phyloP scores from a whole-genome alignment of 2,797 vertebrate genomes.

The Novumbra hubbsi region DNA sequence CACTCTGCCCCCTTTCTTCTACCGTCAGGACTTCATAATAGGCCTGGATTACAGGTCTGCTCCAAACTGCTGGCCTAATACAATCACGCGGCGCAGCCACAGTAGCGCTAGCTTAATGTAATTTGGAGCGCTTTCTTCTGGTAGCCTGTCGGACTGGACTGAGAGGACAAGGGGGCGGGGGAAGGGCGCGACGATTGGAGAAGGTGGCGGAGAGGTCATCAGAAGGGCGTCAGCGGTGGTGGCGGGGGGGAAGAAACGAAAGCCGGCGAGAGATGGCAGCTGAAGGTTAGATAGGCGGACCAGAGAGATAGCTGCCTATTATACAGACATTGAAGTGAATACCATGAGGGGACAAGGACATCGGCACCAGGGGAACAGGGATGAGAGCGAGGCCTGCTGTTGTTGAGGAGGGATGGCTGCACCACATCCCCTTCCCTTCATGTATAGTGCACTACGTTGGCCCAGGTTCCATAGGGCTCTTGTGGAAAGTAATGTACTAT shows the following conservation, averaged over 20 bases:
- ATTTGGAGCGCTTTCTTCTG: conserved; percentile 22
- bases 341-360: not conserved
- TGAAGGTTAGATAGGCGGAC: not conserved
- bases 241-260: not conserved
- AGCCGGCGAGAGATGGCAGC: not conserved
- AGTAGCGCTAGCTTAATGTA: conserved; percentile 10
- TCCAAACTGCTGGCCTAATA: conserved; percentile 13
- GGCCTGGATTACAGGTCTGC: conserved; percentile 20
- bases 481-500: too few species aligned
- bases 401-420: conserved; percentile 21
- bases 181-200: not conserved
- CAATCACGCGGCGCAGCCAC: conserved; percentile 25
- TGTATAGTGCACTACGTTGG: not conserved
- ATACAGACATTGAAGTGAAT: conserved; percentile 28
- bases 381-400: conserved; percentile 13
- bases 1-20: not conserved
- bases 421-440: not conserved
- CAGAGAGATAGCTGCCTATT: conserved; percentile 2
- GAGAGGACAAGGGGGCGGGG: not conserved
- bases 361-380: not conserved
- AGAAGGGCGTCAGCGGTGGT: not conserved
- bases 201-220: not conserved
- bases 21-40: conserved; percentile 1
- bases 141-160: conserved; percentile 2
- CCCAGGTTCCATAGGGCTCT: not conserved